A percentile compares a stretch with the other conserved stretches of the same genome.
Evolutionary conservation across 1,140 invertebrate genomes (phyloP).

Genomic region (Papilio polyxenes): DNA sequence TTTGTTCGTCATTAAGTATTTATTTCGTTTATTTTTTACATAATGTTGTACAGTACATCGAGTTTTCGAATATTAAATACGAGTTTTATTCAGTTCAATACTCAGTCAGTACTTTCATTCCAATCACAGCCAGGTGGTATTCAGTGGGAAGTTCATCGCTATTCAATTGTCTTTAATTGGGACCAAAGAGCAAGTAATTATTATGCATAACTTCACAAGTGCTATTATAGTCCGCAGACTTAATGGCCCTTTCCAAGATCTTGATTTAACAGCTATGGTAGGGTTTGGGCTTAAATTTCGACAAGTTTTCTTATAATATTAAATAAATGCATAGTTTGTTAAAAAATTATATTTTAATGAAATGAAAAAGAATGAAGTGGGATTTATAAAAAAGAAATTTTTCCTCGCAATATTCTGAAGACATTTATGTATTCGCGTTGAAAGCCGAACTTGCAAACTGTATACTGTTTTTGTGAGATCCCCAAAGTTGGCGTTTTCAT

Average conservation of each 20-base stretch:
- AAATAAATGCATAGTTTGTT: slow-evolving; percentile 37
- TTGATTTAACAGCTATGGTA: slow-evolving; percentile 30
- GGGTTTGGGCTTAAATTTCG: slow-evolving; percentile 15
- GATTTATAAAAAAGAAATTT: slow-evolving; percentile 53
- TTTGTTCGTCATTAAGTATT: too few species aligned
- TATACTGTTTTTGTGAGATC: slow-evolving; percentile 62
- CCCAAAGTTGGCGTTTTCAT: slow-evolving; percentile 74
- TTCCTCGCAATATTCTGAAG: slow-evolving; percentile 59
- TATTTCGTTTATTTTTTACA: too few species aligned
- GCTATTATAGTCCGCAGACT: slow-evolving; percentile 47
- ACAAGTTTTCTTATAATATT: not conserved
- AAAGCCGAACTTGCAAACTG: slow-evolving; percentile 66
- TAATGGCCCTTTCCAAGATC: slow-evolving; percentile 51
- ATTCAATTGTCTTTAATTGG: slow-evolving; percentile 61
- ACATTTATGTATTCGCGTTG: slow-evolving; percentile 71
- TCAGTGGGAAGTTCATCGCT: slow-evolving; percentile 43
- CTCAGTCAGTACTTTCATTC: not conserved
- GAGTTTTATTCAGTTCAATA: not conserved
- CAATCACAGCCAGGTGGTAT: slow-evolving; percentile 27
- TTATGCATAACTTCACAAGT: slow-evolving; percentile 64
- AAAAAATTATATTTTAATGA: too few species aligned
- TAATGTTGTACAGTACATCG: too few species aligned
- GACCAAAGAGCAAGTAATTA: slow-evolving; percentile 64
- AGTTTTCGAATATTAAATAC: too few species aligned
- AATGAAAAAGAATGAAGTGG: too few species aligned